These are phyloP conservation scores for Catharus minimus DNA, from an alignment of 2,113 vertebrate genomes.

Conservation along the genomic window DNA sequence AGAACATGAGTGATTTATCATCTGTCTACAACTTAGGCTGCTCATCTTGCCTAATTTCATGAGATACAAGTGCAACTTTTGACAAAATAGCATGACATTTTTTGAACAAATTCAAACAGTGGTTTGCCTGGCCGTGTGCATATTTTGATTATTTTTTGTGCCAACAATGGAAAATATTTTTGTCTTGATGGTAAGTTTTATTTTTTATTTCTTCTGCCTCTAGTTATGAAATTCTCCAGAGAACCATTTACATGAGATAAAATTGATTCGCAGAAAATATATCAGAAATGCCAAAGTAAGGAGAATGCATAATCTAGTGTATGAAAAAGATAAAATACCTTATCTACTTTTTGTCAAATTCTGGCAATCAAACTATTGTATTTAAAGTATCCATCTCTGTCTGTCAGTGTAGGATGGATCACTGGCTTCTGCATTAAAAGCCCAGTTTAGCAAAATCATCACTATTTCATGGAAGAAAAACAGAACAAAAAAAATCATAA, in stretches of 20 bases:
- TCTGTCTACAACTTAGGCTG: neutral
- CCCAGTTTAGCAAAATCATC: neutral
- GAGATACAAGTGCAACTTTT: neutral
- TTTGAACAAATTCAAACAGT: neutral
- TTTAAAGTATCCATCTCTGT: neutral
- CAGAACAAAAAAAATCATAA: neutral
- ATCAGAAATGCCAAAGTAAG: neutral
- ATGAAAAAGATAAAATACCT: neutral
- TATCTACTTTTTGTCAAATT: neutral
- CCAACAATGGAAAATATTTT: neutral
- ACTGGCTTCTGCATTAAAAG: neutral
- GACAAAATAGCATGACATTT: neutral
- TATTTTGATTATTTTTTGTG: neutral
- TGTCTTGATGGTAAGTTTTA: neutral
- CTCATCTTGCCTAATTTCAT: neutral
- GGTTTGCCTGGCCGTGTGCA: neutral
- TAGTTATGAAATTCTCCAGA: neutral
- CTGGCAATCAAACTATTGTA: neutral
- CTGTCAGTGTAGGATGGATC: neutral
- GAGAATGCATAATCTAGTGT: neutral
- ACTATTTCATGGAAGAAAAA: neutral
- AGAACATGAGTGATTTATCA: neutral
- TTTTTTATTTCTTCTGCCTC: neutral
- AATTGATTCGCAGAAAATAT: neutral
- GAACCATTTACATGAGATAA: neutral